Base-by-base conservation (phyloP, 2,113 vertebrate species). In the Microcebus jonahi region DNA sequence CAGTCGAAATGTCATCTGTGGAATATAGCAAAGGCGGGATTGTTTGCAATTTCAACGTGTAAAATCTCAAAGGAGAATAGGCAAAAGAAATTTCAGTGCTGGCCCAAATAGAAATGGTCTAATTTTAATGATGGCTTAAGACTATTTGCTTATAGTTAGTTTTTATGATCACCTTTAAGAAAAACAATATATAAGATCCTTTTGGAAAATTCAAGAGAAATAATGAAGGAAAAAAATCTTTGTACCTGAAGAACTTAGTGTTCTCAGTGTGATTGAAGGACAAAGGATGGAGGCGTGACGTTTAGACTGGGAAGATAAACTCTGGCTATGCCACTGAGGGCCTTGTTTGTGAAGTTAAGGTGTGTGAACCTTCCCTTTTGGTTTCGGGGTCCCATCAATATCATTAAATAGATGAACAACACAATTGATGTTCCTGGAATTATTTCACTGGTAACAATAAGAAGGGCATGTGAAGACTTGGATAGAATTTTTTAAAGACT, bases 1-100 rank as follows among this genome's bases (percentile, higher is more conserved):
- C 4, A 68, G 50, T 84, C 89, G 73, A 85, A 53, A 93, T 90
- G 61, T 80, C 68, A 34, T 91, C 75, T 96, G 68, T 73, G 25
- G 85, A 97, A 59, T 61, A 50, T 55, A 57, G 6, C 59, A 55
- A 0, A 0, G 48, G 79, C 65, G 70, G 3, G 29, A 4, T 29
- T 90, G 0, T 92, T 57, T 84, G 84, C 36, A 95, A 91, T 6
- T 23, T 90, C 68, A 81, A 67, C 59, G 18, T 42, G 29, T 77
- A 3, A 67, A 94, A n/a, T 91, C 21, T 90, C 90, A 10, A 27
- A 48, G 3, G 6, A 61, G 81, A 91, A 45, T 13, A 63, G 61
- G 81, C 67, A 83, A 31, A 97, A 59, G 29, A 42, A 12, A 0
- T 31, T 45, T 90, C 5, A 73, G 4, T 27, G 0, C 3, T 23